Base-by-base conservation (phyloP, 2,888 invertebrate species). In the Polyommatus icarus region DNA sequence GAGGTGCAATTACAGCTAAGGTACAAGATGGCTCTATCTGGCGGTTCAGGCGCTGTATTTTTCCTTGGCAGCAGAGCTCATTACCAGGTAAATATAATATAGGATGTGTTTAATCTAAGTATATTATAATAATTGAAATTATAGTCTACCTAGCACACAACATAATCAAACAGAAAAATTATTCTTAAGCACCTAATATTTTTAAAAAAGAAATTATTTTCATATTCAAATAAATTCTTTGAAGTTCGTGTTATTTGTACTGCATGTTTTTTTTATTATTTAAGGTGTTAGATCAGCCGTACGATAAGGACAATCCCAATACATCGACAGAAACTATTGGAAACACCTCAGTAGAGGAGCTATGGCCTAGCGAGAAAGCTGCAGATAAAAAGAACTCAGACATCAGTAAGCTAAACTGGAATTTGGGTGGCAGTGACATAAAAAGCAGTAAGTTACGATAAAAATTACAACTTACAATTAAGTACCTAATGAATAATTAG, bases 31-130 rank as follows among this genome's bases (percentile, higher is more conserved):
- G 85, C 90, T 57, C 84, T 75, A 7, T 75, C 89, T 32, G 84
- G 83, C 2, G 86, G 86, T 3, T 85, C 92, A 0, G 91, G 92
- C 4, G 93, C 93, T 0, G 93, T 93, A 57, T 93, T 93, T 81
- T 93, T 93, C 79, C 85, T 93, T 4, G 93, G 93, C 46, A 88
- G 89, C 1, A 83, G 93, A 79, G 93, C 93, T 1, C 93, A 93
- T 82, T 93, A 93, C 80, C 93, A 93, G 88, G 93, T 92, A 46
- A 46, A 40, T 40, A 7, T 8, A 8, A 5, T 1, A 1, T 40
- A 40, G 1, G 8, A 40, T 40, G 40, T 40, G 7, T 36, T 36
- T 36, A 36, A 0, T 36, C 7, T 36, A n/a, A n/a, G n/a, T n/a
- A 36, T 6, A 36, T 1, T 36, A 6, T 36, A 7, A 6, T 36